Evolutionary conservation across 2,888 invertebrate species (phyloP).

Genomic region (Cheilosia vulpina): DNA sequence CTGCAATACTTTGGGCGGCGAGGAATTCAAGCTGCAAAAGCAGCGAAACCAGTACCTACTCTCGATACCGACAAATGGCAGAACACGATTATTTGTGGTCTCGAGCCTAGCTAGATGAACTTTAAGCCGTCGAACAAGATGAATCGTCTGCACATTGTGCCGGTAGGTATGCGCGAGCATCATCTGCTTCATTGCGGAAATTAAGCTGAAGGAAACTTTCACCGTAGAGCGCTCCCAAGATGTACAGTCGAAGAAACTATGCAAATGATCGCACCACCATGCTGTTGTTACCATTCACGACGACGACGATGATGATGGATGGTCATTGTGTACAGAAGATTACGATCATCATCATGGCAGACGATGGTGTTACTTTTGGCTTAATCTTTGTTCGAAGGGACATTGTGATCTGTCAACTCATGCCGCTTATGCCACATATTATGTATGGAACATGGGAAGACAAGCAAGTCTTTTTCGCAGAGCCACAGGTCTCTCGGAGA

Average conservation of each 20-base stretch:
- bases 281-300: neutral
- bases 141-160: conserved; percentile 17
- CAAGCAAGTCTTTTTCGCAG: conserved; percentile 16
- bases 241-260: conserved; percentile 10
- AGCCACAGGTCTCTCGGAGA: neutral
- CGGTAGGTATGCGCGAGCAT: conserved; percentile 1
- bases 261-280: conserved; percentile 54
- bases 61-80: conserved; percentile 48
- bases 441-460: conserved; percentile 23
- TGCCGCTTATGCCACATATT: conserved; percentile 20
- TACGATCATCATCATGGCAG: conserved; percentile 26
- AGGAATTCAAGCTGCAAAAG: conserved; percentile 15
- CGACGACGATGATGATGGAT: conserved; percentile 18
- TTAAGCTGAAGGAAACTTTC: conserved; percentile 59
- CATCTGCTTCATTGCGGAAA: conserved; percentile 61
- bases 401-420: conserved; percentile 33
- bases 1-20: conserved; percentile 35
- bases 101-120: conserved; percentile 54
- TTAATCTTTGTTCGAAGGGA: conserved; percentile 32
- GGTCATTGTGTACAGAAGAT: conserved; percentile 25
- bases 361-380: conserved; percentile 42
- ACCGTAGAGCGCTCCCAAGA: conserved; percentile 23
- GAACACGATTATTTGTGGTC: conserved; percentile 57
- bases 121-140: conserved; percentile 47
- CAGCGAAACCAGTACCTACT: conserved; percentile 14